Conservation (phyloP, 30 jellyfish, hydroid and myxozoan species). For the Hydractinia symbiolongicarpus region DNA sequence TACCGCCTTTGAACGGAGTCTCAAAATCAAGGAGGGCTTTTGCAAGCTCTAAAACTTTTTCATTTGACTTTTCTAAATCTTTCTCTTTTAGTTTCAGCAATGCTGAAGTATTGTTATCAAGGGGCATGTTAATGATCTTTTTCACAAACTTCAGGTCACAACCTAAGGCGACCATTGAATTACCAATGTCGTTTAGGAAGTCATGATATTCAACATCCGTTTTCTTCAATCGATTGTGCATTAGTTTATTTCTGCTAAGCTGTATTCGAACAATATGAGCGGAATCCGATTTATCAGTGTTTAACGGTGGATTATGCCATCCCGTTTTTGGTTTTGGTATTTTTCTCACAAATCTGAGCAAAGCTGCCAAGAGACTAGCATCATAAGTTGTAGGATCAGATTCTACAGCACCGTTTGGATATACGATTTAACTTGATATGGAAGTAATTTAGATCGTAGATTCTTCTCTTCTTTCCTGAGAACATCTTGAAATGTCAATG, state of each 20-base stretch:
- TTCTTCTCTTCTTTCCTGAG: constrained; percentile 1
- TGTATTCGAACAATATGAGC: constrained; percentile 11
- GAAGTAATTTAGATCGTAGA: not conserved
- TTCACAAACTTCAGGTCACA: not conserved
- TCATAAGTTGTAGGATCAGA: constrained; percentile 4
- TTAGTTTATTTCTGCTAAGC: not conserved
- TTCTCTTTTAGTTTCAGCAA: not conserved
- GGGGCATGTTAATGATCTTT: not conserved
- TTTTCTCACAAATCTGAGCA: not conserved
- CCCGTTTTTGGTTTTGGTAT: constrained; percentile 10
- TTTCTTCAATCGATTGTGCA: not conserved
- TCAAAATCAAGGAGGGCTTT: not conserved
- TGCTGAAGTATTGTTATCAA: constrained; percentile 5
- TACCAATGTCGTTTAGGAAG: not conserved
- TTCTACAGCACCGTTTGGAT: not conserved
- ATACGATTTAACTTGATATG: not conserved
- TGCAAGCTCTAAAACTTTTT: not conserved
- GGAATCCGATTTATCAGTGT: not conserved
- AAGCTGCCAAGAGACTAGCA: not conserved
- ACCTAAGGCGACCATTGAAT: constrained; percentile 10
- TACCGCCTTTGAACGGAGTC: not conserved
- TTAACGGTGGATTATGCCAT: not conserved
- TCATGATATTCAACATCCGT: not conserved
- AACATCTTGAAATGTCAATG: not conserved
- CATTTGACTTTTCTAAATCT: not conserved